Evolutionary conservation across 2,888 invertebrate genomes (phyloP), one percentile per base, ranked within the genome.

Genomic region (Tenodera sinensis): DNA sequence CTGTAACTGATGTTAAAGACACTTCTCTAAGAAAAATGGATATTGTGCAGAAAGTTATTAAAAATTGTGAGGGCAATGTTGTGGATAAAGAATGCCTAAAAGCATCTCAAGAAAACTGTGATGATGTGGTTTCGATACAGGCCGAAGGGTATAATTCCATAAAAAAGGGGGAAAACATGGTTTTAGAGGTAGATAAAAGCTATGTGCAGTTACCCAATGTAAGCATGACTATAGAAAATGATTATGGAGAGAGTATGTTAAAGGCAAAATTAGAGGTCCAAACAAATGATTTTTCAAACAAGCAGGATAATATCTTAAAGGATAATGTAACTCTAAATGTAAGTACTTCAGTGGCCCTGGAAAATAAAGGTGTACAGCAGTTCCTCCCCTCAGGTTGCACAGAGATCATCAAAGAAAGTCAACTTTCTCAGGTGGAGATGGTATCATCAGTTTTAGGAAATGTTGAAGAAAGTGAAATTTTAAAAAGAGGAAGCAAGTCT

Each of bases 331-430:
- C 81, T n/a, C n/a, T 28, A 14, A 85, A 54, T 20, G 85, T 1
- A 30, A 27, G 25, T 54, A 81, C 47, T 27, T 81, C 28, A 85
- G 81, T 30, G n/a, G 34, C 25, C 20, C 42, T 8, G 85, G 85
- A 83, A 54, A 88, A 89, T 30, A 84, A 81, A 88, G 87, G 88
- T 27, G 15, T 42, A 30, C 83, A 88, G 34, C 54, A 71, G 82
- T 89, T 89, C 85, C 89, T 90, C 87, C 88, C 89, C 27, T 89
- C 88, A 81, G 87, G 89, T 4, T 90, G 89, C 83, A 88, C 88
- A 27, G 83, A 89, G 42, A 81, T 89, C 12, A 28, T 86, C 8
- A 89, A 71, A 28, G 85, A 83, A 54, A 85, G 25, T 42, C 82
- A 88, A 3, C 2, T 4, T 71, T 25, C 54, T 71, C 54, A 71